Evolutionary conservation across 2,888 invertebrate species (phyloP).

Genomic region (Coelogynopora nodosa): DNA sequence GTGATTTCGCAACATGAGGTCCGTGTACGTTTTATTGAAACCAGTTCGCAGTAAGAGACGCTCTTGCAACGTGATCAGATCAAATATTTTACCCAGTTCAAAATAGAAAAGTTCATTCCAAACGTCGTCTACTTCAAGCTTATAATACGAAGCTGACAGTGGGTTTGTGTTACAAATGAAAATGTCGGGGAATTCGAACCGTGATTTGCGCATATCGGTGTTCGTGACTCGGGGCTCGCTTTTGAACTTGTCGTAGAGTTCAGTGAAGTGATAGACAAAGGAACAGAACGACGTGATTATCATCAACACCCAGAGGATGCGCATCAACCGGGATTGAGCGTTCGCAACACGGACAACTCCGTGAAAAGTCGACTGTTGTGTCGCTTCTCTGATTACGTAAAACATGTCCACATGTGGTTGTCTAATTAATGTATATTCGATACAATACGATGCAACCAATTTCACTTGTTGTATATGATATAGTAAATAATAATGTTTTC

Average conservation of each 20-base stretch:
- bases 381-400: background rate
- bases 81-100: background rate
- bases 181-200: background rate
- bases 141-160: background rate
- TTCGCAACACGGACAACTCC: background rate
- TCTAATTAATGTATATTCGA: too few relatives aligned
- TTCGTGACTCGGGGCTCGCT: background rate
- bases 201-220: background rate
- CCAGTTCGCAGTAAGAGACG: background rate
- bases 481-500: too few relatives aligned
- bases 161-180: background rate
- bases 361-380: background rate
- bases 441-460: too few relatives aligned
- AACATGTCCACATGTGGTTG: too few relatives aligned
- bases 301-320: background rate
- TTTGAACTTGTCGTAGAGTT: background rate
- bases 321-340: background rate
- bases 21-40: background rate
- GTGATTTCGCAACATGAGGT: background rate
- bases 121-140: background rate
- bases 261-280: background rate
- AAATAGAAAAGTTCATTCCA: background rate
- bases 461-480: too few relatives aligned
- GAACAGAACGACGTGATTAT: background rate
- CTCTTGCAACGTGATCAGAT: background rate